These are phyloP conservation scores for Trigoniulus corallinus DNA, from an alignment of 1,140 invertebrate genomes.

Conservation along the genomic window DNA sequence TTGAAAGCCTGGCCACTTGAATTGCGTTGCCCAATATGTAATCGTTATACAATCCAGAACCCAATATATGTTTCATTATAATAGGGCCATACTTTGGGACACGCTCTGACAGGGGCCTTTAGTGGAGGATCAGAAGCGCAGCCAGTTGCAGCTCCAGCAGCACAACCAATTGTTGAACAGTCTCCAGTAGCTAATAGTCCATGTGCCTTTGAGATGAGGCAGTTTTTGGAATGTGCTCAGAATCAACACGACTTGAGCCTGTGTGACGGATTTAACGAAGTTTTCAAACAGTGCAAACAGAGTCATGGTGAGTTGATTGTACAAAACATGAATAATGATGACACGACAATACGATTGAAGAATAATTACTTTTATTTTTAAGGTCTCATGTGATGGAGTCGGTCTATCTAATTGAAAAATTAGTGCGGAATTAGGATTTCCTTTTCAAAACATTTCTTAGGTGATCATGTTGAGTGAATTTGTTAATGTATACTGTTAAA, in stretches of 20 bases:
- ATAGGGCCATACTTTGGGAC: slow-evolving; percentile 65
- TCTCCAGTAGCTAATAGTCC: slow-evolving; percentile 12
- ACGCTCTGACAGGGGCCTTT: slow-evolving; percentile 66
- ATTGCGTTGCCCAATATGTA: too few species aligned
- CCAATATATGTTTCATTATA: slow-evolving; percentile 1
- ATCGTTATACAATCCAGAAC: too few species aligned
- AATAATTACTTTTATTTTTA: too few species aligned
- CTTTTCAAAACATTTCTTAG: too few species aligned
- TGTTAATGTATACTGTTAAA: too few species aligned
- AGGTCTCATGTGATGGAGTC: too few species aligned
- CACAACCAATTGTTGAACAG: slow-evolving; percentile 21
- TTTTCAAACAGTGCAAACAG: slow-evolving; percentile 60
- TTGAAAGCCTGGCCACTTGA: too few species aligned
- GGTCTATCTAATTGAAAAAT: too few species aligned
- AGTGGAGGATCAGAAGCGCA: slow-evolving; percentile 42
- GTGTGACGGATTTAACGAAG: slow-evolving; percentile 86
- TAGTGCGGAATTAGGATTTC: too few species aligned
- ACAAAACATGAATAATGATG: too few species aligned
- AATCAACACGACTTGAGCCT: slow-evolving; percentile 63
- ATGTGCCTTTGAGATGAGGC: slow-evolving; percentile 74
- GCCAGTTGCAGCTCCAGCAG: slow-evolving; percentile 4
- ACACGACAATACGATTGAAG: too few species aligned
- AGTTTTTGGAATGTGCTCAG: slow-evolving; percentile 74
- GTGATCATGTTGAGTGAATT: too few species aligned
- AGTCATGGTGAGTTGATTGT: slow-evolving; percentile 5